A percentile compares a stretch with the other conserved stretches of the same genome.
phyloP scores from a whole-genome alignment of 35 echinoderm and acorn worm species.

The Diadema setosum region DNA sequence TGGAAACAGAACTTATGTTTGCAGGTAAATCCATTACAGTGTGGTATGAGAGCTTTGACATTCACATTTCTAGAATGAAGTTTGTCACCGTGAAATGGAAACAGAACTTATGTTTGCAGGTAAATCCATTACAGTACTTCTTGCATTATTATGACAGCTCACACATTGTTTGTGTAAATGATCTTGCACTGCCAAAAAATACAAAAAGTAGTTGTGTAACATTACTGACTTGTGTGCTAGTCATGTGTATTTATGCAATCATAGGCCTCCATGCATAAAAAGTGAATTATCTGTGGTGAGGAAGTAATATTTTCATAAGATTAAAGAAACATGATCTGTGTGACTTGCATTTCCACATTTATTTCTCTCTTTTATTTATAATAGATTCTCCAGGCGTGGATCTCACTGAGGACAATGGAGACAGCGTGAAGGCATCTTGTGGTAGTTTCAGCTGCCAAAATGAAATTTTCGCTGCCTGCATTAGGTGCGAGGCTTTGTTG shows the following conservation, averaged over 20 bases:
- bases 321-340: neutral
- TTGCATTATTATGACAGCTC: too few relatives aligned
- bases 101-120: neutral
- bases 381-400: neutral
- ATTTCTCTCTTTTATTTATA: neutral
- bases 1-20: too few relatives aligned
- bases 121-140: neutral
- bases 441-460: neutral
- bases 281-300: neutral
- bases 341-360: neutral
- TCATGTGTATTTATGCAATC: too few relatives aligned
- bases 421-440: neutral
- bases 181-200: too few relatives aligned
- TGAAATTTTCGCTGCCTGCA: neutral
- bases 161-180: too few relatives aligned
- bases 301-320: neutral
- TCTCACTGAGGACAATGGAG: neutral
- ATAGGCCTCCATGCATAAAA: too few relatives aligned
- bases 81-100: neutral
- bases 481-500: neutral
- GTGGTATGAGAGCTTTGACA: neutral
- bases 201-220: too few relatives aligned
- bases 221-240: too few relatives aligned
- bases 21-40: neutral
- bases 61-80: neutral